These are phyloP conservation scores for Lethenteron reissneri DNA, from an alignment of 2,113 vertebrate genomes.

Conservation along the genomic window DNA sequence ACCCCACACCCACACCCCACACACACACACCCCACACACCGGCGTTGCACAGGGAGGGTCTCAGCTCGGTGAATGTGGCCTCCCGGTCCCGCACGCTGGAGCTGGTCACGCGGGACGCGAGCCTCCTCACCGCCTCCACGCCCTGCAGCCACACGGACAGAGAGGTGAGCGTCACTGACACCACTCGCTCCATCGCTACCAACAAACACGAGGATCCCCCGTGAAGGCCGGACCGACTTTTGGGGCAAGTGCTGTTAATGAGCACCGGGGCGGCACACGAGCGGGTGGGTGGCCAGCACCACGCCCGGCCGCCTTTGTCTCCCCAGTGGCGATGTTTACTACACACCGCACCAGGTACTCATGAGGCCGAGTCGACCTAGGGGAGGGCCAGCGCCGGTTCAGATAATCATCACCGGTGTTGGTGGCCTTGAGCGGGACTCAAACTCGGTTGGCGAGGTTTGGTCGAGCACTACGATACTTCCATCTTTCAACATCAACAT, in stretches of 20 bases:
- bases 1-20: too few relatives aligned
- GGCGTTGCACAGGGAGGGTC: constrained; percentile 12
- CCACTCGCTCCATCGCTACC: neutral
- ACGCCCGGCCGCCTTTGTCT: neutral
- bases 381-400: too few relatives aligned
- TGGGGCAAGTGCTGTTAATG: neutral
- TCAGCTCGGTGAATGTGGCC: constrained; percentile 57
- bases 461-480: too few relatives aligned
- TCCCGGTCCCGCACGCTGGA: constrained; percentile 70
- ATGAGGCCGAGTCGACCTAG: too few relatives aligned
- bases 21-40: constrained; percentile 18
- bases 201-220: neutral
- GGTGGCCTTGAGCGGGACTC: too few relatives aligned
- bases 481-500: too few relatives aligned
- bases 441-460: too few relatives aligned
- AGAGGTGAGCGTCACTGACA: neutral
- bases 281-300: neutral
- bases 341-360: too few relatives aligned
- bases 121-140: constrained; percentile 74
- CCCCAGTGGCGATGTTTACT: neutral
- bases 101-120: constrained; percentile 75
- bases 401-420: too few relatives aligned
- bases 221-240: neutral
- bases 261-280: constrained; percentile 7
- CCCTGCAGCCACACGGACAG: constrained; percentile 24